phyloP scores from a whole-genome alignment of 2,888 invertebrate species.

The Plusia festucae region DNA sequence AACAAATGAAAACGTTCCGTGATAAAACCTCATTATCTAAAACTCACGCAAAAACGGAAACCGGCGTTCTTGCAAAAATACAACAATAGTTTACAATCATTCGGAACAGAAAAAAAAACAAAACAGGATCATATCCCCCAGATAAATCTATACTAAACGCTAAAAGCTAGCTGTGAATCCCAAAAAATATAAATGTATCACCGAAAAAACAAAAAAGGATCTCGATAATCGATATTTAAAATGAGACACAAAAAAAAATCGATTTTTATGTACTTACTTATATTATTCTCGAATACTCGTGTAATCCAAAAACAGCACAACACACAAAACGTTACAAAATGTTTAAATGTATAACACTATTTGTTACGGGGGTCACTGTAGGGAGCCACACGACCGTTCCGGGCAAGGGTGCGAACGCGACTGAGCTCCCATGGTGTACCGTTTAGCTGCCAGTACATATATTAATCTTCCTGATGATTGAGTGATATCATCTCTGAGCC shows the following conservation, averaged over 20 bases:
- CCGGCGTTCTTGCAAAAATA: slow-evolving; percentile 33
- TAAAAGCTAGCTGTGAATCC: neutral
- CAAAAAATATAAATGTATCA: neutral
- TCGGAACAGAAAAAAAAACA: slow-evolving; percentile 6
- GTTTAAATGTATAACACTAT: slow-evolving; percentile 51
- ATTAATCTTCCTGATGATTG: slow-evolving; percentile 3
- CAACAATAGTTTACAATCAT: slow-evolving; percentile 19
- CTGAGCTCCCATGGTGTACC: slow-evolving; percentile 34
- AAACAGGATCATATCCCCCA: neutral
- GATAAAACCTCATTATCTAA: slow-evolving; percentile 52
- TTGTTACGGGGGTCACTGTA: slow-evolving; percentile 52
- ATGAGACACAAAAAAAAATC: slow-evolving; percentile 5
- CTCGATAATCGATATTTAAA: slow-evolving; percentile 25
- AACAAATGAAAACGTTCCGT: slow-evolving; percentile 58
- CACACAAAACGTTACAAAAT: slow-evolving; percentile 51
- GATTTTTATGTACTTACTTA: slow-evolving; percentile 42
- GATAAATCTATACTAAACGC: neutral
- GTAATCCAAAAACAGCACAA: slow-evolving; percentile 54
- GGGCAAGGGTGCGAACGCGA: slow-evolving; percentile 51
- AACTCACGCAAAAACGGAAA: slow-evolving; percentile 39
- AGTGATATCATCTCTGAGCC: neutral
- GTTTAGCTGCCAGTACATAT: neutral
- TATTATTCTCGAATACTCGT: slow-evolving; percentile 8
- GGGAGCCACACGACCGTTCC: slow-evolving; percentile 41
- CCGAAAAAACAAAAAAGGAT: neutral